Conservation (phyloP, 2,113 vertebrate species). For the Sinocyclocheilus maitianheensis region DNA sequence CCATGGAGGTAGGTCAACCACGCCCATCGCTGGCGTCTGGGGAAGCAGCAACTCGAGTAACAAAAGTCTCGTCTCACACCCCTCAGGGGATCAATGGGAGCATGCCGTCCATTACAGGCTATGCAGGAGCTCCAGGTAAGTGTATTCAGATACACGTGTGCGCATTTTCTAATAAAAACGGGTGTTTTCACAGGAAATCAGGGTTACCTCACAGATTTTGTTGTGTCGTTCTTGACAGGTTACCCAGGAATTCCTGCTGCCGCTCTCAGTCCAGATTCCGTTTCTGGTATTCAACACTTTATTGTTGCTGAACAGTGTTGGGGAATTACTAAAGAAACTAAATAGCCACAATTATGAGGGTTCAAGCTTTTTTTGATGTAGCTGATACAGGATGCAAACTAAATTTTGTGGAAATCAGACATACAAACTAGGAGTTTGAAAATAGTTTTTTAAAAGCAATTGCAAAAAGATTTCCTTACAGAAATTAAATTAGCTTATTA, state of each 20-base stretch:
- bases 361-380: background rate
- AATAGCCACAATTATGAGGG: background rate
- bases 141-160: background rate
- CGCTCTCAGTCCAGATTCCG: background rate
- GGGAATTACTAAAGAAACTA: background rate
- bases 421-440: too few relatives aligned
- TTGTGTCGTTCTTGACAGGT: constrained; percentile 11
- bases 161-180: background rate
- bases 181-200: background rate
- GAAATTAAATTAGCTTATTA: too few relatives aligned
- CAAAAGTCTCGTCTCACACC: constrained; percentile 72
- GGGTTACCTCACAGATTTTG: background rate
- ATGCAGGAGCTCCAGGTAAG: constrained; percentile 89
- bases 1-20: constrained; percentile 11
- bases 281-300: constrained; percentile 26
- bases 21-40: constrained; percentile 75
- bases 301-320: background rate
- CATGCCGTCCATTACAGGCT: constrained; percentile 78
- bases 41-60: constrained; percentile 89
- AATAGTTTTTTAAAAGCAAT: too few relatives aligned
- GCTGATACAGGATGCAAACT: background rate
- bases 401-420: too few relatives aligned
- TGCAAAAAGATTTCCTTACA: too few relatives aligned
- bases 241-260: background rate
- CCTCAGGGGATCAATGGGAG: constrained; percentile 77